Evolutionary conservation across 2,888 invertebrate genomes (phyloP).

Genomic region (Drosophila nr. perissopoda): DNA sequence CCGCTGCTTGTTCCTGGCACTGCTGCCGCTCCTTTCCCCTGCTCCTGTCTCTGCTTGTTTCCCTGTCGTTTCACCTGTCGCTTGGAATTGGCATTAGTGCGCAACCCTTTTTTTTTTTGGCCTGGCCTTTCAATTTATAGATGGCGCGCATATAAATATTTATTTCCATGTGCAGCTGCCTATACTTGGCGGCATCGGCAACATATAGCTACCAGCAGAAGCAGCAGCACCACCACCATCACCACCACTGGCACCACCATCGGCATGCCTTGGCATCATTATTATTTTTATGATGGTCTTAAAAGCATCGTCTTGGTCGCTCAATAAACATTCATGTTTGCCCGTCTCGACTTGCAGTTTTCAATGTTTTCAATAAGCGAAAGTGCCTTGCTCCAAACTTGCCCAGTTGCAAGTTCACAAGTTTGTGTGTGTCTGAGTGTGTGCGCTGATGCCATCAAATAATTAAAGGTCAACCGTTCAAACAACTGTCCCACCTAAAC

Average conservation of each 20-base stretch:
- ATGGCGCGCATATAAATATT: constrained; percentile 80
- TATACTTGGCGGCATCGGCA: constrained; percentile 23
- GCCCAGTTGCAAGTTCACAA: constrained; percentile 15
- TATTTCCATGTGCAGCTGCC: constrained; percentile 75
- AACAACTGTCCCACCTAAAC: constrained; percentile 17
- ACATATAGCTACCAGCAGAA: background rate
- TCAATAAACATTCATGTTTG: constrained; percentile 75
- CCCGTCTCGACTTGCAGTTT: constrained; percentile 60
- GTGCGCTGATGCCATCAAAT: constrained; percentile 50
- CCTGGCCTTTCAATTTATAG: constrained; percentile 78
- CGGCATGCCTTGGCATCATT: constrained; percentile 78
- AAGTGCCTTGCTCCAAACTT: constrained; percentile 60
- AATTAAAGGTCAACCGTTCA: constrained; percentile 70
- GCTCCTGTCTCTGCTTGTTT: constrained; percentile 7
- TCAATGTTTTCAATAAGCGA: constrained; percentile 74
- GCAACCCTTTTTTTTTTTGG: constrained; percentile 31
- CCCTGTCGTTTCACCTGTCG: constrained; percentile 61
- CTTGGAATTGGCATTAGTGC: constrained; percentile 62
- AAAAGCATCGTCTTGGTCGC: constrained; percentile 73
- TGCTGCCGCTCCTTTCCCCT: background rate
- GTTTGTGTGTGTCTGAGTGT: constrained; percentile 4
- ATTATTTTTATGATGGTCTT: constrained; percentile 76
- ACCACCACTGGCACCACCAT: constrained; percentile 6
- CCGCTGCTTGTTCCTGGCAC: constrained; percentile 1
- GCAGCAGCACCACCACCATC: background rate